Evolutionary conservation across 2,797 vertebrate genomes (phyloP).

Genomic region (Numenius phaeopus): DNA sequence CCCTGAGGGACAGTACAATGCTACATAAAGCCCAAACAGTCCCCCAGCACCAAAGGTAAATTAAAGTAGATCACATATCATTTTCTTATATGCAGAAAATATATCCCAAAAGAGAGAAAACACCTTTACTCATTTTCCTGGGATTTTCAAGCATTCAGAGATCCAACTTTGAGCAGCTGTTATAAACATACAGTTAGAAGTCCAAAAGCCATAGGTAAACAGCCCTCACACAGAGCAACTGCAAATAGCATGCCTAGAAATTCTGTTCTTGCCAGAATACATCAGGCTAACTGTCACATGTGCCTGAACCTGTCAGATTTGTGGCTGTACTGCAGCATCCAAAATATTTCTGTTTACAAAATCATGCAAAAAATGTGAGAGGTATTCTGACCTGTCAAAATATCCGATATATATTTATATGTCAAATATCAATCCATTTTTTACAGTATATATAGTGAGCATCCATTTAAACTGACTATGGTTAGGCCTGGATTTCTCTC

Average conservation of each 20-base stretch:
- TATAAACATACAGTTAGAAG: background rate
- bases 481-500: background rate
- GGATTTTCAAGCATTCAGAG: background rate
- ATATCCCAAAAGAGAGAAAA: background rate
- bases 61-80: background rate
- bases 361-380: background rate
- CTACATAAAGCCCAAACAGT: background rate
- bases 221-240: background rate
- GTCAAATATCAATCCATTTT: background rate
- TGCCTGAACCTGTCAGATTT: background rate
- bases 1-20: background rate
- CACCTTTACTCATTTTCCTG: background rate
- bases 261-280: background rate
- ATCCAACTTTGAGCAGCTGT: background rate
- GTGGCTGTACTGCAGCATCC: background rate
- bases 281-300: background rate
- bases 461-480: background rate
- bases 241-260: background rate
- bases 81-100: background rate
- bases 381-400: background rate
- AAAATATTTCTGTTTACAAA: background rate
- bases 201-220: background rate
- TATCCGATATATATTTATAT: background rate
- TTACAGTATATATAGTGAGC: background rate
- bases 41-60: background rate